A percentile compares a stretch with the other conserved stretches of the same genome.
Conservation (phyloP, 2,888 invertebrate genomes). For the Ischnura elegans region DNA sequence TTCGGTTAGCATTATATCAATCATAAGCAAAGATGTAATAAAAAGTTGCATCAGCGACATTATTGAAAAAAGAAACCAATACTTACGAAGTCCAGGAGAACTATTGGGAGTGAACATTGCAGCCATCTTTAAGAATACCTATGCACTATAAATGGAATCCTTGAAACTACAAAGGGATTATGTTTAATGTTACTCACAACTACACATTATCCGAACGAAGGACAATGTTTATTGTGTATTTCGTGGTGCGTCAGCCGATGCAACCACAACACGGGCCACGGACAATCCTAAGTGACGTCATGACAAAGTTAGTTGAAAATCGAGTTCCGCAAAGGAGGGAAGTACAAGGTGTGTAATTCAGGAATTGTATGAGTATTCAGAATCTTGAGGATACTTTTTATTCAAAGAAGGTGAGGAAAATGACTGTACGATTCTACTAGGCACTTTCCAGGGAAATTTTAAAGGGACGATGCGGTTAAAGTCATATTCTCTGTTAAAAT, state of each 20-base stretch:
- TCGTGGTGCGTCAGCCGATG: slow-evolving; percentile 33
- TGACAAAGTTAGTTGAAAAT: neutral
- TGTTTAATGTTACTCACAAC: neutral
- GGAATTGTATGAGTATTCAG: no score
- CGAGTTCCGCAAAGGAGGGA: neutral
- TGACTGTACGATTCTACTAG: no score
- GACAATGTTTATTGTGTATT: slow-evolving; percentile 25
- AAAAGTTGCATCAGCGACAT: neutral
- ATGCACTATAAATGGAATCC: neutral
- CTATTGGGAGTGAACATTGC: slow-evolving; percentile 48
- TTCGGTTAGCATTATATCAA: neutral
- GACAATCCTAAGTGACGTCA: neutral
- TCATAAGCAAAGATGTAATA: neutral
- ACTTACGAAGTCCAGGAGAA: slow-evolving; percentile 48
- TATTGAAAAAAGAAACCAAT: neutral
- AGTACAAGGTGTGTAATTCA: no score
- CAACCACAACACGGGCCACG: slow-evolving; percentile 37
- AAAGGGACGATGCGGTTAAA: no score
- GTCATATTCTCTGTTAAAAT: no score
- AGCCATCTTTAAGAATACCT: neutral
- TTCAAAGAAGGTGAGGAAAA: no score
- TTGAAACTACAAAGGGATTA: neutral
- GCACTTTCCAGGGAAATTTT: no score
- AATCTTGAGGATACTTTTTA: no score
- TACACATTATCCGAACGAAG: neutral